Conservation (phyloP, 2,113 vertebrate species). For the Setophaga petechia region DNA sequence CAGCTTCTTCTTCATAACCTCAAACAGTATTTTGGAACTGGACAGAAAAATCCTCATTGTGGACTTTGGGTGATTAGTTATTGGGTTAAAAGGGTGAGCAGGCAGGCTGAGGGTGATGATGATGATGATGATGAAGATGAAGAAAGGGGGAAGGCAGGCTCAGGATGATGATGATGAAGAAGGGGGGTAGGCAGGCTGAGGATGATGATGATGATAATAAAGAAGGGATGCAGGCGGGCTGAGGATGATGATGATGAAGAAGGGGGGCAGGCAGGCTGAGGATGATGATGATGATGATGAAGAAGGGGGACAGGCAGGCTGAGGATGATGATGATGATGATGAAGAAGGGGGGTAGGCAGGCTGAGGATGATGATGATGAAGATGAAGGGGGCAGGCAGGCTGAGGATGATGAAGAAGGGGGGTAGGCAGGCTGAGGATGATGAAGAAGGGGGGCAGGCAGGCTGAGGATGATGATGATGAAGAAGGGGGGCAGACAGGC, state of each 20-base stretch:
- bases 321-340: background rate
- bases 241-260: background rate
- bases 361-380: too few species aligned
- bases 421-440: background rate
- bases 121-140: rapidly evolving
- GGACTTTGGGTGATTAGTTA: background rate
- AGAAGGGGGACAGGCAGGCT: rapidly evolving
- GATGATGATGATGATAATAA: too few species aligned
- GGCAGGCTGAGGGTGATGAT: too few species aligned
- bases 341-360: background rate
- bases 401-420: too few species aligned
- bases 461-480: background rate
- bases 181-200: background rate
- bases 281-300: background rate
- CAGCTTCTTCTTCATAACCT: background rate
- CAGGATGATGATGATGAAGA: too few species aligned
- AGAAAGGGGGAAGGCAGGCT: background rate
- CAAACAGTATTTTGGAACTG: background rate
- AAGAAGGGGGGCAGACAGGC: rapidly evolving
- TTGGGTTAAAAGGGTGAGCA: background rate
- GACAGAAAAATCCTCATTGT: background rate
- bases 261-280: background rate
- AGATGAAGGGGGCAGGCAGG: too few species aligned
- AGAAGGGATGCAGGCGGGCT: rapidly evolving
- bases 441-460: background rate